Evolutionary conservation across 2,113 vertebrate species (phyloP).

Genomic region (Columbina picui): DNA sequence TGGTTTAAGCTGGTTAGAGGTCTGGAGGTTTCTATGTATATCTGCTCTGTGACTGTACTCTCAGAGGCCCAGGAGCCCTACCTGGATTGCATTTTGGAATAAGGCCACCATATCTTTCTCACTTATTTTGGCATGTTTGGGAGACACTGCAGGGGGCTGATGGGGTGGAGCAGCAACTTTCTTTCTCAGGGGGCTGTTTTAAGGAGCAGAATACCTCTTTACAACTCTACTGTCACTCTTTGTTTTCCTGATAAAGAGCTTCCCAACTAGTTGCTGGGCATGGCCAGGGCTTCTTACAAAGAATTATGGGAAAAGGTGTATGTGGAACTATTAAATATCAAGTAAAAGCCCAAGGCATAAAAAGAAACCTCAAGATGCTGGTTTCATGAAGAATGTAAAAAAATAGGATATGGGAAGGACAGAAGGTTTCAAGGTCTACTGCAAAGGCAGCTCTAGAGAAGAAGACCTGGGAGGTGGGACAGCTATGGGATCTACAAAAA

Average conservation of each 20-base stretch:
- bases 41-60: background rate
- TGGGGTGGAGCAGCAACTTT: background rate
- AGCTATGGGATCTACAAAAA: background rate
- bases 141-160: fast-evolving
- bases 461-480: background rate
- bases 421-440: background rate
- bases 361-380: background rate
- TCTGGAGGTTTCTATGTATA: background rate
- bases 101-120: background rate
- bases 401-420: background rate
- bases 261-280: background rate
- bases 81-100: background rate
- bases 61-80: background rate
- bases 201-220: background rate
- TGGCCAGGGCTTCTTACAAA: background rate
- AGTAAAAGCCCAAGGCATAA: background rate
- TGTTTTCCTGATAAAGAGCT: background rate
- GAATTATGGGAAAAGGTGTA: background rate
- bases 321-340: background rate
- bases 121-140: background rate
- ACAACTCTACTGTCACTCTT: background rate
- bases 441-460: background rate
- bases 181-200: background rate
- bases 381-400: background rate
- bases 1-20: background rate